phyloP scores from a whole-genome alignment of 1,140 invertebrate genomes.

The Cydia pomonella region DNA sequence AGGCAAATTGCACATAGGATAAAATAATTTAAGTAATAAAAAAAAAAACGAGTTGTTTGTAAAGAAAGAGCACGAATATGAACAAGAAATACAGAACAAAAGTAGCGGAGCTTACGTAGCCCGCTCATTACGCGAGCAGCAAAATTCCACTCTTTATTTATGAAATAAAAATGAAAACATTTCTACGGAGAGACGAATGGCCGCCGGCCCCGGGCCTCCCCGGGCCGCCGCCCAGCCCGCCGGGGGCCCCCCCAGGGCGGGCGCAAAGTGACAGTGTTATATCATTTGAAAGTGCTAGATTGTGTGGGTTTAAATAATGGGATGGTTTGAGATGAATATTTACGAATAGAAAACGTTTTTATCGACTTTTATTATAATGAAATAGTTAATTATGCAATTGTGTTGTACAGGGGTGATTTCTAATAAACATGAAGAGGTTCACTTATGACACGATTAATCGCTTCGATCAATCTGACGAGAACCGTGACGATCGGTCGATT shows the following conservation, averaged over 20 bases:
- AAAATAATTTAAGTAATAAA: neutral
- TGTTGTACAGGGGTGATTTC: neutral
- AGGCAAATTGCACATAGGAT: neutral
- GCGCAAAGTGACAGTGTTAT: slow-evolving; percentile 39
- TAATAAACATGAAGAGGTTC: too few species aligned
- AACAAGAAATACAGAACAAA: slow-evolving; percentile 33
- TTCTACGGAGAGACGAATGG: slow-evolving; percentile 73
- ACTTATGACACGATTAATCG: too few species aligned
- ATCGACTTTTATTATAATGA: neutral
- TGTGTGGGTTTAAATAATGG: slow-evolving; percentile 32
- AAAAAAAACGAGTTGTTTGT: slow-evolving; percentile 14
- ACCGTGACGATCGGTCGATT: too few species aligned
- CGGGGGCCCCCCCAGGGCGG: slow-evolving; percentile 37
- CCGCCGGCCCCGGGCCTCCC: slow-evolving; percentile 38
- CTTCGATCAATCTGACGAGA: too few species aligned
- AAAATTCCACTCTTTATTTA: slow-evolving; percentile 75
- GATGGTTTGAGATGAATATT: slow-evolving; percentile 4
- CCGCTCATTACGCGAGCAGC: slow-evolving; percentile 61
- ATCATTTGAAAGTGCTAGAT: slow-evolving; percentile 31
- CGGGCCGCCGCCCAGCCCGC: slow-evolving; percentile 35
- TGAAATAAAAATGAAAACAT: slow-evolving; percentile 80
- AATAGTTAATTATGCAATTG: neutral
- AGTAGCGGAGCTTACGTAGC: slow-evolving; percentile 30
- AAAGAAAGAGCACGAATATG: slow-evolving; percentile 16
- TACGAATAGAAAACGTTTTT: neutral